Conservation (phyloP, 2,888 invertebrate genomes). For the Frankliniella intonsa region DNA sequence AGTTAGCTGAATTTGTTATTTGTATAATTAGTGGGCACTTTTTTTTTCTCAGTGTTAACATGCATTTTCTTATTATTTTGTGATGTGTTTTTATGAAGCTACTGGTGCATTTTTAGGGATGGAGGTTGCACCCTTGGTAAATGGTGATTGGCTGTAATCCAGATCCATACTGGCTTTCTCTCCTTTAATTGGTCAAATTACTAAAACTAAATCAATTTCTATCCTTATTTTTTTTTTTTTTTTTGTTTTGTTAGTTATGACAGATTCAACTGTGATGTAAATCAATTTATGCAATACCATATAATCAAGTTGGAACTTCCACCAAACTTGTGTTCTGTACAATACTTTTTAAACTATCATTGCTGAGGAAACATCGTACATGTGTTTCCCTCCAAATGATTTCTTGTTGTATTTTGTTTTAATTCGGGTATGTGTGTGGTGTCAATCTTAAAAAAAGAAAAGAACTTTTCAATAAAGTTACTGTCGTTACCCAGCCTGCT, state of each 20-base stretch:
- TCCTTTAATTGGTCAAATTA: neutral
- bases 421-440: no score
- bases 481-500: neutral
- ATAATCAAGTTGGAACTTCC: neutral
- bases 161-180: no score
- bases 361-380: no score
- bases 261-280: constrained; percentile 3
- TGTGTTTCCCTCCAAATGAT: neutral
- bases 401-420: neutral
- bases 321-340: constrained; percentile 13
- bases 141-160: no score
- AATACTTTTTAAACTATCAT: no score
- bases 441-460: no score
- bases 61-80: neutral
- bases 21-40: no score
- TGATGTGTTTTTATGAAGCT: neutral
- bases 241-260: neutral
- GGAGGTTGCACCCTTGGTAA: no score
- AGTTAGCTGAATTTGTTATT: neutral
- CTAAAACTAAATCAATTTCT: neutral
- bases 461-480: neutral
- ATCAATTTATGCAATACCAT: neutral
- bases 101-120: no score
- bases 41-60: neutral
- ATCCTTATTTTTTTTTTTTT: neutral